Conservation (phyloP, 1,140 invertebrate genomes). For the Rhizoglyphus robini region DNA sequence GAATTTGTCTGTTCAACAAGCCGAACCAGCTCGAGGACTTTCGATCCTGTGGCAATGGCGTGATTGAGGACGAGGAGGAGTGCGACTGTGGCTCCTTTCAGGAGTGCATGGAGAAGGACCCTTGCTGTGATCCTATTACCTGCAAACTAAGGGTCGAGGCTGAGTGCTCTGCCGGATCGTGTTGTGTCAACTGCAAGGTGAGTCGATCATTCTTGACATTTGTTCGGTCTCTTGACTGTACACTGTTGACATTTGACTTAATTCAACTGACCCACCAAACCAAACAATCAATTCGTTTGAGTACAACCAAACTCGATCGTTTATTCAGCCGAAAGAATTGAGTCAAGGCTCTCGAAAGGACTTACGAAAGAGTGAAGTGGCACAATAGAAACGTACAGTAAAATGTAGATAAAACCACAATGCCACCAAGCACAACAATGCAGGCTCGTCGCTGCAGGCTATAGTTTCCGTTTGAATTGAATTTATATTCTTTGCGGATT, state of each 20-base stretch:
- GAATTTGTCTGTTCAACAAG: conserved; percentile 74
- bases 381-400: too few relatives aligned
- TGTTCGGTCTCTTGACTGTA: background rate
- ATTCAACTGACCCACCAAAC: too few relatives aligned
- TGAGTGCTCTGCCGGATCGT: conserved; percentile 76
- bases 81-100: conserved; percentile 61
- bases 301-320: too few relatives aligned
- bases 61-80: conserved; percentile 87
- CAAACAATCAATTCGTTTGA: too few relatives aligned
- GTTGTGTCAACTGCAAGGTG: conserved; percentile 81
- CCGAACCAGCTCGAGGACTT: conserved; percentile 55
- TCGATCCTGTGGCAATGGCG: conserved; percentile 73
- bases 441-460: too few relatives aligned
- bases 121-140: conserved; percentile 88
- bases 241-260: background rate
- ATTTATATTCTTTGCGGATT: too few relatives aligned
- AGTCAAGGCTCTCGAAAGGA: too few relatives aligned
- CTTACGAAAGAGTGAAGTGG: too few relatives aligned
- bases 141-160: conserved; percentile 80
- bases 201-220: conserved; percentile 21
- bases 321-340: too few relatives aligned
- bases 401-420: too few relatives aligned
- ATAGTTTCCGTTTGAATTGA: too few relatives aligned
- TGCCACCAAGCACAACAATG: too few relatives aligned
- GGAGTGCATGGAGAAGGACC: conserved; percentile 67